Evolutionary conservation across 2,113 vertebrate genomes (phyloP).

Genomic region (Pygoscelis antarcticus): DNA sequence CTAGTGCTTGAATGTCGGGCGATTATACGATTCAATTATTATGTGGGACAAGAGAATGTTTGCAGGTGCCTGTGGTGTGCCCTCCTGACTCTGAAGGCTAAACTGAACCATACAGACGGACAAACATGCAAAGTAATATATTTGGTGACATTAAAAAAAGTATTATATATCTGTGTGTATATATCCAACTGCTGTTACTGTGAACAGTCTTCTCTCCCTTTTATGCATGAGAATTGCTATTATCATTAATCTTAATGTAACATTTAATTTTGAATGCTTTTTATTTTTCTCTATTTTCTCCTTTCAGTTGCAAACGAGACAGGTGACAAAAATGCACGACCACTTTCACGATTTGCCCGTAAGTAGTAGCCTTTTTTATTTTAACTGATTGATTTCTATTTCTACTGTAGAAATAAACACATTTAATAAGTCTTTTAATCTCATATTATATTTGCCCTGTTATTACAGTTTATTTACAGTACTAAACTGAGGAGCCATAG

Average conservation of each 20-base stretch:
- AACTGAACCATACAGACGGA: neutral
- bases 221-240: neutral
- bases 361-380: slow-evolving; percentile 78
- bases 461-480: neutral
- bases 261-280: neutral
- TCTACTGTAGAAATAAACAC: neutral
- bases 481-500: neutral
- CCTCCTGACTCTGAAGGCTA: neutral
- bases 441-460: neutral
- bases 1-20: neutral
- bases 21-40: neutral
- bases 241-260: neutral
- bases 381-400: neutral
- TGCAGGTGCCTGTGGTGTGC: neutral
- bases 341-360: slow-evolving; percentile 86
- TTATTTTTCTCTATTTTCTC: neutral
- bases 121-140: neutral
- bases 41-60: neutral
- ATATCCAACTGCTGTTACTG: neutral
- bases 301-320: slow-evolving; percentile 91
- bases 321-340: slow-evolving; percentile 81
- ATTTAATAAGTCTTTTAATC: neutral
- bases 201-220: neutral
- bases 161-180: neutral
- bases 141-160: neutral